Conservation (phyloP, 2,113 vertebrate genomes). For the Meles meles region DNA sequence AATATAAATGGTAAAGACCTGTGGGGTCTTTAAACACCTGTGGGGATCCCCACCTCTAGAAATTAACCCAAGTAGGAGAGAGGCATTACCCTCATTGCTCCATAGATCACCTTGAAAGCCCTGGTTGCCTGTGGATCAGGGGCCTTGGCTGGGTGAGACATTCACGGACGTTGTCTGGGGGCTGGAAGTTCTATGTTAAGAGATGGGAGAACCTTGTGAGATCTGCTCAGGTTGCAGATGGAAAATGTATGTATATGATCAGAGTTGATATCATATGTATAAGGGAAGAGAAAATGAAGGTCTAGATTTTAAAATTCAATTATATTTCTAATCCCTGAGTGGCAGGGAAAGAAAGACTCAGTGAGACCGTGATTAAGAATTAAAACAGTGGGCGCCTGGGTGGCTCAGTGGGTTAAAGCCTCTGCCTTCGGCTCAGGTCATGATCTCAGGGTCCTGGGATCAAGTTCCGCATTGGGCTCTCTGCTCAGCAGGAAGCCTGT, state of each 20-base stretch:
- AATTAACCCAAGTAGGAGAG: background rate
- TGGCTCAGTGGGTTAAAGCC: too few relatives aligned
- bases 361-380: background rate
- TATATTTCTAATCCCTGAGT: background rate
- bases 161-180: background rate
- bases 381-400: background rate
- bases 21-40: background rate
- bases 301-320: background rate
- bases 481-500: too few relatives aligned
- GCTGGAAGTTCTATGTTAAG: background rate
- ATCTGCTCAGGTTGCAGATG: background rate
- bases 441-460: too few relatives aligned
- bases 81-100: background rate
- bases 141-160: too few relatives aligned
- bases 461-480: too few relatives aligned
- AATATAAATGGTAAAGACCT: background rate
- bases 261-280: background rate
- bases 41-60: background rate
- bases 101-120: rapidly evolving
- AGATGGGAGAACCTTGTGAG: background rate
- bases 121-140: background rate
- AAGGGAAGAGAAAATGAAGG: background rate
- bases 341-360: background rate
- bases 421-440: too few relatives aligned
- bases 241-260: background rate